Evolutionary conservation across 2,888 invertebrate genomes (phyloP), one percentile per base, ranked within the genome.

Genomic region (Melolontha melolontha): DNA sequence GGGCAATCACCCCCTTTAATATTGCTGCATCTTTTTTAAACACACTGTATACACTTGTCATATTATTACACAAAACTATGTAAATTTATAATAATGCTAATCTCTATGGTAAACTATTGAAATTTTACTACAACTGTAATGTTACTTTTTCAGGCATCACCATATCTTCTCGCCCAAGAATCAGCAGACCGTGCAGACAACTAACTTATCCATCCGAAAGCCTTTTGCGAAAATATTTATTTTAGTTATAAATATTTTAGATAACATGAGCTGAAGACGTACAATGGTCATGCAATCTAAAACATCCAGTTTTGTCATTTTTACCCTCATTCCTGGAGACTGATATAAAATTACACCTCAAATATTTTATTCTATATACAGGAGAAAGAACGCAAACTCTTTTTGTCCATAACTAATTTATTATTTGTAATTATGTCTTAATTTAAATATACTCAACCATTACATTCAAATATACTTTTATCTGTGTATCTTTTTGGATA

Each of bases 151-250:
- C 67, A 75, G 75, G 75, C 72, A 29, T 72, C 74, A 17, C 72
- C 72, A 16, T 75, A 71, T 54, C 50, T 74, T 29, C 44, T 74
- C 50, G 70, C 73, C 12, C 74, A 75, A 64, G 75, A 75, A 64
- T 69, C 71, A 14, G 71, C 71, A 17, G 74, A 75, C 42, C 75
- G 72, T 63, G 70, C 67, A 52, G 75, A 75, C 49, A 75, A 75
- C 66, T 75, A 71, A 72, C 50, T 59, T 54, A 51, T 54, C 65
- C 64, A 57, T 65, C 68, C 47, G 42, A 11, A 16, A 68, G 65
- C 10, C 17, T 17, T 41, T 14, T 27, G 12, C 41, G 29, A 41
- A 54, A 42, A 63, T 63, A 8, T 16, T 41, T 29, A 47, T 34
- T 12, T 29, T 16, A 41, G n/a, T 39, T 12, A 16, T 50, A 50